Percentiles rank a stretch among this genome's conserved stretches.
phyloP scores from a whole-genome alignment of 2,797 vertebrate species.

The Enteromius paludinosus region DNA sequence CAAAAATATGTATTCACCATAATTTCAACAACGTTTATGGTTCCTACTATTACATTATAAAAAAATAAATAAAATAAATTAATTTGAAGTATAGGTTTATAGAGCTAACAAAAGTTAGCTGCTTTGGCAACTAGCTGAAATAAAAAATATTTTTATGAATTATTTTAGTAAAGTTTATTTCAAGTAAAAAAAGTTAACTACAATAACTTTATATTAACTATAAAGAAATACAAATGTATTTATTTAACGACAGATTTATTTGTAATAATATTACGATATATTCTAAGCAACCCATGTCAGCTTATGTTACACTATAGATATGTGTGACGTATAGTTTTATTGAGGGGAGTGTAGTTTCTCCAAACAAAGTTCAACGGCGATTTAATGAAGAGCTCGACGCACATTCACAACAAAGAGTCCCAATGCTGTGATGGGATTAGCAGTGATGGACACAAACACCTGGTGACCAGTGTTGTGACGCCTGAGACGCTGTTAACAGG shows the following conservation, averaged over 20 bases:
- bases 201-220: neutral
- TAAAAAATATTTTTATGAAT: neutral
- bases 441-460: constrained; percentile 14
- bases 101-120: neutral
- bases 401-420: too few relatives aligned
- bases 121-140: neutral
- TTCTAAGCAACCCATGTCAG: neutral
- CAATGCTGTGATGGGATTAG: constrained; percentile 17
- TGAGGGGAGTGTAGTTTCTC: neutral
- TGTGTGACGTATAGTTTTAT: neutral
- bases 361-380: neutral
- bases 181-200: neutral
- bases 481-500: constrained; percentile 10
- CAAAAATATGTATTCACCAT: neutral
- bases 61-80: neutral
- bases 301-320: neutral
- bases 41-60: neutral
- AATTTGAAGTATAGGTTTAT: neutral
- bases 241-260: neutral
- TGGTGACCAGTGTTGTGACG: constrained; percentile 11
- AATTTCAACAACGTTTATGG: neutral
- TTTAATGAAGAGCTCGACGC: neutral
- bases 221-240: neutral
- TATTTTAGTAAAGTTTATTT: neutral
- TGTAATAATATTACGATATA: neutral